These are phyloP conservation scores for Pseudochromis fuscus DNA, from an alignment of 2,797 vertebrate species.

Conservation along the genomic window DNA sequence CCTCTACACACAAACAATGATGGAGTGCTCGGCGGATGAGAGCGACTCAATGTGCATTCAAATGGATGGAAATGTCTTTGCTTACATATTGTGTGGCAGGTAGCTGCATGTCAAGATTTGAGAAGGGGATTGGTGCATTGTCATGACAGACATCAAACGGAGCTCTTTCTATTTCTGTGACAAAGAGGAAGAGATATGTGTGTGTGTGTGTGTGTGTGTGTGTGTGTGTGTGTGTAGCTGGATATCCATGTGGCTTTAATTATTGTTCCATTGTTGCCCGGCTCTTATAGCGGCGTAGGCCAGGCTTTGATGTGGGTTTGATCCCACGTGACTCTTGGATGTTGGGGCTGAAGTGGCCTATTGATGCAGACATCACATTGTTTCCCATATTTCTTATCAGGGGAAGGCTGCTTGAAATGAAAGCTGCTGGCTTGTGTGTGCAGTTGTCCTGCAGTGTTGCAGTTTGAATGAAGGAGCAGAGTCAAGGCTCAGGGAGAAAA, in stretches of 20 bases:
- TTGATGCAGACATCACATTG: conserved; percentile 70
- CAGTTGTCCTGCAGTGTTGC: conserved; percentile 47
- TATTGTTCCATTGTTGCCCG: conserved; percentile 74
- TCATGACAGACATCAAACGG: conserved; percentile 72
- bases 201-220: conserved; percentile 14
- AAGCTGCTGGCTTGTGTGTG: conserved; percentile 42
- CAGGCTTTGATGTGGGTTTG: conserved; percentile 80
- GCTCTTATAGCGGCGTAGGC: conserved; percentile 61
- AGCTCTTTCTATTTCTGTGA: conserved; percentile 55
- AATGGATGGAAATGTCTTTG: conserved; percentile 36
- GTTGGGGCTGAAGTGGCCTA: conserved; percentile 72
- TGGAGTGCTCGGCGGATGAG: conserved; percentile 49
- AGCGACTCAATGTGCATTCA: conserved; percentile 45
- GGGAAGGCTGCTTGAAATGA: conserved; percentile 64
- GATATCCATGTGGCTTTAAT: conserved; percentile 76
- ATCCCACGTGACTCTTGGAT: conserved; percentile 76
- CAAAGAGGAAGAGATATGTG: conserved; percentile 34
- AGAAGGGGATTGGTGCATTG: conserved; percentile 46
- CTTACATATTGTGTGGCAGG: conserved; percentile 46
- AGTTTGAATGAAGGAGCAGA: conserved; percentile 41
- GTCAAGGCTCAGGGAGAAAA: conserved; percentile 29
- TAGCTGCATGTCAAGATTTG: conserved; percentile 46
- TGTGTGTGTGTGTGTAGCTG: conserved; percentile 26
- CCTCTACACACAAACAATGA: conserved; percentile 39
- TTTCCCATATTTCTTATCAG: conserved; percentile 67